Evolutionary conservation across 2,113 vertebrate genomes (phyloP), one percentile per base, ranked within the genome.

Genomic region (Xenus cinereus): DNA sequence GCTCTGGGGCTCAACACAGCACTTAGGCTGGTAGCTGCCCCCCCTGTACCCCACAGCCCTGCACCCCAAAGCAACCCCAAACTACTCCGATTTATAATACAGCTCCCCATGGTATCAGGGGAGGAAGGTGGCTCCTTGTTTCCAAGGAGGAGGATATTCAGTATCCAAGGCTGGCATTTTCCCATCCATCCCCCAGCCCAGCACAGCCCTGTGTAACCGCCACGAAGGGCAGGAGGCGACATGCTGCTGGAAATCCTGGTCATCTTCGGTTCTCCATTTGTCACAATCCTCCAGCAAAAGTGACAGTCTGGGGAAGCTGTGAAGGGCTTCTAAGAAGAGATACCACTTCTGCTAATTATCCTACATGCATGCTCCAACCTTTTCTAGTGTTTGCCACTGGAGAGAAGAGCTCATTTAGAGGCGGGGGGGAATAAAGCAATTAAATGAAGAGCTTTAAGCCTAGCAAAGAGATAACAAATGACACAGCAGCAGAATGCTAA

Each of bases 361-460:
- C 76, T 76, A 12, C 53, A 7, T 11, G 26, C 87, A 87, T 3
- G 2, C 45, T 94, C 79, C 73, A 84, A 41, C 50, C 68, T 84
- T 53, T 75, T 71, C 57, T 75, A 64, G 80, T 78, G 93, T 75
- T 84, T 96, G 77, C 76, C 90, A 71, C 87, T 37, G 72, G 95
- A 95, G 91, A 95, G n/a, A 90, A 79, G 81, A 93, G 79, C 90
- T 95, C 84, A 37, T 93, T 86, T 93, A 33, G 11, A 20, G 13
- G 33, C 18, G n/a, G 14, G 43, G 19, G 7, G 23, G 43, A 57
- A 82, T n/a, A 66, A 90, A 95, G 87, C 84, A 93, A 92, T 95
- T 90, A 93, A 69, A 84, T 79, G 90, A 94, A 74, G 39, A 90
- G 89, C 84, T 93, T 43, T 87, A 79, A 97, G 84, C 84, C 63